A percentile compares a stretch with the other conserved stretches of the same genome.
Evolutionary conservation across 2,113 vertebrate genomes (phyloP).

Genomic region (Dipodomys merriami): DNA sequence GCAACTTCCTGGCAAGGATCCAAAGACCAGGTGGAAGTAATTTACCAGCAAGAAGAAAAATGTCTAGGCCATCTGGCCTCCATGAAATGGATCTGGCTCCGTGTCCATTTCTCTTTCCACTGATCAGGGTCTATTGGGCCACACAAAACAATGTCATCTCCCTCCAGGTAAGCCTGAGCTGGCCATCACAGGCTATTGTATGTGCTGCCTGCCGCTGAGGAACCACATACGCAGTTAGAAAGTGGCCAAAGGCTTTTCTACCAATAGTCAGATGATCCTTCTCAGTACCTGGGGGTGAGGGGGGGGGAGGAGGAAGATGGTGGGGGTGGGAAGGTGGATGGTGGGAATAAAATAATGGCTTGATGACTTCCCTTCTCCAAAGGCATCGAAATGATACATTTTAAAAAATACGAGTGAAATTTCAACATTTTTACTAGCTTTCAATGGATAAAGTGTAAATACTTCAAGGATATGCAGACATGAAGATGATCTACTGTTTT

Average conservation of each 20-base stretch:
- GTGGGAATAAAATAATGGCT: background rate
- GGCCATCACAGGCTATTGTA: background rate
- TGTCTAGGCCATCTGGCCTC: background rate
- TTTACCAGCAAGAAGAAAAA: conserved; percentile 26
- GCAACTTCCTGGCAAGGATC: conserved; percentile 1
- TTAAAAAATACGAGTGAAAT: background rate
- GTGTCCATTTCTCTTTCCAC: background rate
- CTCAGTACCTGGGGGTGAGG: background rate
- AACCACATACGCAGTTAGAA: conserved; percentile 5
- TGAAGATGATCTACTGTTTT: background rate
- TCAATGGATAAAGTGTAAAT: too few relatives aligned
- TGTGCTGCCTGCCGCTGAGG: background rate
- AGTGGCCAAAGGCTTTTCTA: background rate
- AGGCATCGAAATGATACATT: background rate
- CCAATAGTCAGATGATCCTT: background rate
- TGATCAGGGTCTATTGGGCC: background rate
- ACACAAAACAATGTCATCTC: background rate
- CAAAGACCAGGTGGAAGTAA: background rate
- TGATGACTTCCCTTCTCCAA: background rate
- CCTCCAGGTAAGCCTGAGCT: background rate
- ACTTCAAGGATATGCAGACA: background rate
- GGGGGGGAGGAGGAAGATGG: too few relatives aligned
- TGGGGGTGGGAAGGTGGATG: too few relatives aligned
- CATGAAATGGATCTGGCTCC: conserved; percentile 16
- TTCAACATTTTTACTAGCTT: background rate